phyloP scores from a whole-genome alignment of 2,797 vertebrate species.

The Notolepis coatsorum region DNA sequence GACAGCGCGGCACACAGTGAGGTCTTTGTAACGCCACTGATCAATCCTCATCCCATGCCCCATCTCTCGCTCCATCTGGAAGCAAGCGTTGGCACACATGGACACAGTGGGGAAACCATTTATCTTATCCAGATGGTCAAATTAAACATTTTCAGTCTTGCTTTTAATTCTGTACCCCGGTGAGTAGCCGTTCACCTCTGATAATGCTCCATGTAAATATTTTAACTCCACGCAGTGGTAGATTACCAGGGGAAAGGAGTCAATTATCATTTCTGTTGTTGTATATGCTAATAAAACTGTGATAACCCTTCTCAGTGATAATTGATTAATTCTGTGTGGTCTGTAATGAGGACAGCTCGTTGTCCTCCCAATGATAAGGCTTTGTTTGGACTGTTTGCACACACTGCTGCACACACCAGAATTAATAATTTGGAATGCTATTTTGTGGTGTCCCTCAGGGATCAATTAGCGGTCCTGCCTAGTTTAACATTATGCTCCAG shows the following conservation, averaged over 20 bases:
- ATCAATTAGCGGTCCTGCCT: conserved; percentile 39
- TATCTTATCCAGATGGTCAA: too few relatives aligned
- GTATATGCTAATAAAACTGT: conserved; percentile 21
- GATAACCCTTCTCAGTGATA: conserved; percentile 32
- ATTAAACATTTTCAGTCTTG: too few relatives aligned
- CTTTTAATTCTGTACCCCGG: too few relatives aligned
- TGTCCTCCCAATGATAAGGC: conserved; percentile 29
- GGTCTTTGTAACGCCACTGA: conserved; percentile 55
- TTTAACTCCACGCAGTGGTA: not conserved
- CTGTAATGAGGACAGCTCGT: conserved; percentile 15
- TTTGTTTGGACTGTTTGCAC: conserved; percentile 22
- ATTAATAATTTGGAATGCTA: conserved; percentile 34
- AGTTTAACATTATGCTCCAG: conserved; percentile 30
- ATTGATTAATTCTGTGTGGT: conserved; percentile 36
- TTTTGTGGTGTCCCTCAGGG: conserved; percentile 34
- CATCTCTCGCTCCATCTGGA: conserved; percentile 25
- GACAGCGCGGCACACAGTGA: conserved; percentile 58
- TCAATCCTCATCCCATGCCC: conserved; percentile 31
- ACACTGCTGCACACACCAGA: not conserved
- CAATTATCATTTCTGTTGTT: conserved; percentile 16
- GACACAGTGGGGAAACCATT: too few relatives aligned
- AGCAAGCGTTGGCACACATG: too few relatives aligned
- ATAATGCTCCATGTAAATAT: conserved; percentile 15
- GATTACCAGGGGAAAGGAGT: conserved; percentile 12
- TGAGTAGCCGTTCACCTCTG: too few relatives aligned